Percentiles rank a stretch among this genome's conserved stretches.
Conservation (phyloP, 2,888 invertebrate genomes). For the Tanytarsus gracilentus region DNA sequence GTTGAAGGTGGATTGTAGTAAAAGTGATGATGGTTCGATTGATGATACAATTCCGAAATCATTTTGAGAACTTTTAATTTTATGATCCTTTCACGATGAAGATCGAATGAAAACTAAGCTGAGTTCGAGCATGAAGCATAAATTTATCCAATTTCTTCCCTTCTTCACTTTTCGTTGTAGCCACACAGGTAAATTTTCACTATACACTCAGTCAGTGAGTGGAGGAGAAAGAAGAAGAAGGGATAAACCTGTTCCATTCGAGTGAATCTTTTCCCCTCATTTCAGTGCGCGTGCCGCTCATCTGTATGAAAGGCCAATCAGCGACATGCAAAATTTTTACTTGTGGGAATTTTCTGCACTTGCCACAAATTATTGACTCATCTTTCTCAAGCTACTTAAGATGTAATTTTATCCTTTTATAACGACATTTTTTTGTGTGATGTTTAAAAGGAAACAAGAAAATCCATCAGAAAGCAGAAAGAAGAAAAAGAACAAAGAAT, state of each 20-base stretch:
- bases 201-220: neutral
- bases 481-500: neutral
- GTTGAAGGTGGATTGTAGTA: neutral
- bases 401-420: neutral
- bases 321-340: neutral
- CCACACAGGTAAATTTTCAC: neutral
- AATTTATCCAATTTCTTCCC: too few species aligned
- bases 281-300: slow-evolving; percentile 1
- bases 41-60: neutral
- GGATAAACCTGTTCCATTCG: neutral
- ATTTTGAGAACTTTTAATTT: neutral
- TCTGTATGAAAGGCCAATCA: neutral
- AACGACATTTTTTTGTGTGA: neutral
- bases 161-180: too few species aligned
- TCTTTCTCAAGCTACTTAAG: neutral
- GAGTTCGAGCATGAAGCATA: neutral
- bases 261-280: neutral
- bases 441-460: neutral
- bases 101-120: neutral
- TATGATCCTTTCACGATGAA: neutral
- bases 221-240: neutral
- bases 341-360: neutral
- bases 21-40: neutral
- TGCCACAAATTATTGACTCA: neutral
- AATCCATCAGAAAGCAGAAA: neutral